Evolutionary conservation across 2,113 vertebrate genomes (phyloP).

Genomic region (Ageneiosus marmoratus): DNA sequence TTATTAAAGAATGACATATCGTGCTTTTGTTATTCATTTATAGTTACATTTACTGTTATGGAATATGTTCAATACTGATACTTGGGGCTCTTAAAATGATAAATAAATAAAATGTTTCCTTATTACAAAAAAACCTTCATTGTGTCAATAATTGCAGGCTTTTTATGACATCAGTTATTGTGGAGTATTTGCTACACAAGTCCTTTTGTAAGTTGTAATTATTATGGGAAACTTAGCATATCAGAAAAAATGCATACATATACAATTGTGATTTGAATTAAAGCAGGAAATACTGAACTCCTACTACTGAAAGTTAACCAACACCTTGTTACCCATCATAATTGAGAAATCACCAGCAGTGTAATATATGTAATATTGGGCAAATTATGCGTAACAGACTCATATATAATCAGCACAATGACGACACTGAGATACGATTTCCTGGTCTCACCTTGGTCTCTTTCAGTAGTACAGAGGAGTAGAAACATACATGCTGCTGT

Average conservation of each 20-base stretch:
- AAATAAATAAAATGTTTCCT: too few species aligned
- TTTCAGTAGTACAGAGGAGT: constrained; percentile 79
- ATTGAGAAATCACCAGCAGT: neutral
- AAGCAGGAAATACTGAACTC: neutral
- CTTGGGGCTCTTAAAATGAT: neutral
- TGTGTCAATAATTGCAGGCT: too few species aligned
- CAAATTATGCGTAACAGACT: neutral
- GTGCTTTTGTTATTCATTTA: neutral
- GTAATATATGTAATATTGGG: neutral
- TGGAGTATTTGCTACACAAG: neutral
- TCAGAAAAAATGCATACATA: neutral
- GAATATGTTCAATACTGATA: neutral
- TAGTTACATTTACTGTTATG: neutral
- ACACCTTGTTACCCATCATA: neutral
- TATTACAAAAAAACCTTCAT: too few species aligned
- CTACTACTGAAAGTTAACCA: neutral
- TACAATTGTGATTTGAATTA: neutral
- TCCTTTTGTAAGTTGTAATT: neutral
- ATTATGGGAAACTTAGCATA: neutral
- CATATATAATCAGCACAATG: too few species aligned
- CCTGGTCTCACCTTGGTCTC: constrained; percentile 77
- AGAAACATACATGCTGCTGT: constrained; percentile 73
- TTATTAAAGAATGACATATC: neutral
- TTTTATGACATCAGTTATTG: neutral
- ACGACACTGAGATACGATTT: neutral